Base-by-base conservation (phyloP, 1,140 invertebrate species). In the Procambarus virginalis region DNA sequence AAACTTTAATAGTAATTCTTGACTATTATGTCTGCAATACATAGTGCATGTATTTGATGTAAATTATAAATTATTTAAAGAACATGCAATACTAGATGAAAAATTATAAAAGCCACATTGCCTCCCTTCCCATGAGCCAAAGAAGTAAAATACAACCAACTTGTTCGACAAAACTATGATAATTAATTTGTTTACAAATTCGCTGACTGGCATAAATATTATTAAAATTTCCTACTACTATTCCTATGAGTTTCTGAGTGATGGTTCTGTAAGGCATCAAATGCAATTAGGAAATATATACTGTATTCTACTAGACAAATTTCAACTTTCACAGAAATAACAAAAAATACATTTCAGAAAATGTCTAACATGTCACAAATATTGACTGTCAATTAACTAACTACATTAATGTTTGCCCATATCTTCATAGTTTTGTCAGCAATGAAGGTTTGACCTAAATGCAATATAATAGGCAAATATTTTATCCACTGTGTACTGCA, bases 361-460 rank as follows among this genome's bases (percentile, higher is more conserved):
- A 5, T 55, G 51, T 9, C 51, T 55, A 55, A 55, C 12, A 55
- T 12, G 12, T 5, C 8, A 55, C 8, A 55, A 55, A 55, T 55
- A 55, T 1, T 55, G 51, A 55, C 12, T 55, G 51, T 9, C 12
- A 12, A 55, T 55, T 55, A 55, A 55, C 12, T 55, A 55, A 9
- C 51, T 12, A 55, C 12, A 4, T 55, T 55, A 10, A 12, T 55
- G 8, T 55, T 55, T 9, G 51, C 51, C 51, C 46, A 46, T 45
- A 81, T 70, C 6, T 84, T n/a, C 78, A 64, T 75, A 88, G 86
- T 88, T 88, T 88, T 88, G 86, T 88, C 86, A 81, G 22, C 60
- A 55, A 79, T 55, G 60, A 20, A 81, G 86, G 79, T 60, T 45
- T 82, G 86, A 79, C 86, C 51, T 82, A n/a, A 17, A 46, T 78